These are phyloP conservation scores for Prunella strophiata DNA, from an alignment of 2,797 vertebrate genomes.

Conservation along the genomic window DNA sequence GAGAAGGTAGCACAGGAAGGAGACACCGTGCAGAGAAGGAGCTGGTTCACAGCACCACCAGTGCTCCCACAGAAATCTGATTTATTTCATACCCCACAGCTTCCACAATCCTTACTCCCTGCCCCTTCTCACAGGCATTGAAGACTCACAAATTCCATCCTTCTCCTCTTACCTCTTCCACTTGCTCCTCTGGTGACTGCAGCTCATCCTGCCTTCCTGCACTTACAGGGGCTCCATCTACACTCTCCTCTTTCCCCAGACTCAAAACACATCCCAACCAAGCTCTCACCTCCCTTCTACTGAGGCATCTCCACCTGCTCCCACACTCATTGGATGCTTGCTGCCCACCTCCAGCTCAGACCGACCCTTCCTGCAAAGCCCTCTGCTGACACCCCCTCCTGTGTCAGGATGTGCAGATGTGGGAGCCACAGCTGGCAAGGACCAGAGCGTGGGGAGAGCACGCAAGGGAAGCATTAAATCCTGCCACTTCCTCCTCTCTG, in stretches of 20 bases:
- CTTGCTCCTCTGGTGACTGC: not conserved
- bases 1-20: not conserved
- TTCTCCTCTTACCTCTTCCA: constrained; percentile 50
- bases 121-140: not conserved
- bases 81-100: not conserved
- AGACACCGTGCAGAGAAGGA: fast-evolving
- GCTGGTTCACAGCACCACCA: fast-evolving
- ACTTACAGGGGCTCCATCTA: not conserved
- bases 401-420: not conserved
- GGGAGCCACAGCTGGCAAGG: not conserved
- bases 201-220: not conserved
- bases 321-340: constrained; percentile 5
- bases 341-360: not conserved
- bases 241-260: not conserved
- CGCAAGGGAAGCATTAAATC: not conserved
- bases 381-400: constrained; percentile 15
- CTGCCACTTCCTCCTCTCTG: not conserved
- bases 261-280: constrained; percentile 15
- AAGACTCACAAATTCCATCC: not conserved
- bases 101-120: not conserved
- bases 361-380: not conserved
- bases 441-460: not conserved
- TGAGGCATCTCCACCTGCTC: constrained; percentile 11
- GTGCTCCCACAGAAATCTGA: not conserved
- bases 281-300: not conserved